Conservation (phyloP, 2,888 invertebrate genomes). For the Orgyia antiqua region DNA sequence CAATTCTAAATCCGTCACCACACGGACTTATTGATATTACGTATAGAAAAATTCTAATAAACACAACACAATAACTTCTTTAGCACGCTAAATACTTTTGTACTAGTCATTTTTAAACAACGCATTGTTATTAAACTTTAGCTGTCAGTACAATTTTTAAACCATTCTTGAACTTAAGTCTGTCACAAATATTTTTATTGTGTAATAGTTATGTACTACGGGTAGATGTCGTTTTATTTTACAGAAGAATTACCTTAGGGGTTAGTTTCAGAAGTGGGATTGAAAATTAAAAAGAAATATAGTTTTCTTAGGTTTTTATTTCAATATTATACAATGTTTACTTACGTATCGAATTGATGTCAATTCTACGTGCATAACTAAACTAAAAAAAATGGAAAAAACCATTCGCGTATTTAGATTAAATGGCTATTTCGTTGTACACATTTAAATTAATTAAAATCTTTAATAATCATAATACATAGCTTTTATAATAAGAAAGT, state of each 20-base stretch:
- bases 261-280: neutral
- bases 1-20: no score
- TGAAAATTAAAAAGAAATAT: neutral
- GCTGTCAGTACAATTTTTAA: conserved; percentile 30
- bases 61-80: conserved; percentile 14
- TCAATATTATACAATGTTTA: no score
- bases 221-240: neutral
- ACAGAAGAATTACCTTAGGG: neutral
- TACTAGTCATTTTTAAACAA: conserved; percentile 61
- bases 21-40: neutral
- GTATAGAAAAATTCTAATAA: conserved; percentile 12
- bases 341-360: no score
- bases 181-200: neutral
- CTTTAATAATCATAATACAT: no score
- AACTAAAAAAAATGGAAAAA: no score
- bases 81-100: conserved; percentile 24
- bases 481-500: no score
- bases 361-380: no score
- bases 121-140: conserved; percentile 27
- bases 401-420: no score
- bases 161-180: conserved; percentile 6
- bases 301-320: conserved; percentile 19
- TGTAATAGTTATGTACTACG: neutral
- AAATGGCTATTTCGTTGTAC: no score
- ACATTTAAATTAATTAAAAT: no score